Evolutionary conservation across 2,113 vertebrate genomes (phyloP).

Genomic region (Microcebus murinus): DNA sequence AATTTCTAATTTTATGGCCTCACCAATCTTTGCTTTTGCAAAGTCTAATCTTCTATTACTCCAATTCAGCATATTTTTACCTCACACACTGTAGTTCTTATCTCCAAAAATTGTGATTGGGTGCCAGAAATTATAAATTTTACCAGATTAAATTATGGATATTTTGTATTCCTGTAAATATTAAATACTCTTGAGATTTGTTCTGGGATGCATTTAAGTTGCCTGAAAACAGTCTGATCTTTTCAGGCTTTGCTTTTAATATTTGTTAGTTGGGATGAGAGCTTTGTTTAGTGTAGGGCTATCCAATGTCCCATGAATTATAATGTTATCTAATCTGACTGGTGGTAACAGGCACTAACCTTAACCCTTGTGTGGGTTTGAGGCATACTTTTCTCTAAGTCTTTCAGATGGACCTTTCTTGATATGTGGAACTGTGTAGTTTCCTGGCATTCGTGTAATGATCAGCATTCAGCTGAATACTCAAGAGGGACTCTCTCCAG

Average conservation of each 20-base stretch:
- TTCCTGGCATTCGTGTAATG: not conserved
- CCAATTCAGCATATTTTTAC: not conserved
- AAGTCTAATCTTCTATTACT: not conserved
- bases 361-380: not conserved
- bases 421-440: not conserved
- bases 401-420: not conserved
- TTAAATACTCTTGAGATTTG: slow-evolving; percentile 37
- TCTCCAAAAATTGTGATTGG: not conserved
- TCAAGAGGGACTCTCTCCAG: not conserved
- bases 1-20: not conserved
- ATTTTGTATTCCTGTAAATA: slow-evolving; percentile 22
- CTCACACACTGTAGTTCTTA: not conserved
- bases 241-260: not conserved
- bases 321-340: not conserved
- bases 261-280: slow-evolving; percentile 4
- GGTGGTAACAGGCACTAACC: not conserved
- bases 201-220: not conserved
- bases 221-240: not conserved
- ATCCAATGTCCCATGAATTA: not conserved
- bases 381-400: not conserved
- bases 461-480: not conserved
- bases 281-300: not conserved
- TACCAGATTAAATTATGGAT: not conserved
- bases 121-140: not conserved
- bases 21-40: not conserved